phyloP scores from a whole-genome alignment of 2,888 invertebrate genomes.

The Drosophila paranaensis region DNA sequence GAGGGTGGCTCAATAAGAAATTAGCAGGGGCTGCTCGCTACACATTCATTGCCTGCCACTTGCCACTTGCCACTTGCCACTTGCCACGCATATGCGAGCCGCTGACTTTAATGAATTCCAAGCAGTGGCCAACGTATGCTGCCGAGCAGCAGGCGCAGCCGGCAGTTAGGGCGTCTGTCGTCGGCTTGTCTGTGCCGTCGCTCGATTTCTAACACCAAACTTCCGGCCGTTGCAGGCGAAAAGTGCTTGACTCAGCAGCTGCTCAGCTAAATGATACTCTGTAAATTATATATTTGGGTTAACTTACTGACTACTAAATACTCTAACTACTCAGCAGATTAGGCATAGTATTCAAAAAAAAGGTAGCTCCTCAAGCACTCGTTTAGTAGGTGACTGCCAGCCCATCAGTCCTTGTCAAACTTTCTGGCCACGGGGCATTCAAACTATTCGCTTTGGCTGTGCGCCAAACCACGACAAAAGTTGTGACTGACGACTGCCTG shows the following conservation, averaged over 20 bases:
- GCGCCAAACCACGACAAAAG: conserved; percentile 78
- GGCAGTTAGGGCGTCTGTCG: conserved; percentile 44
- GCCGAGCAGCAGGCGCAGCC: conserved; percentile 7
- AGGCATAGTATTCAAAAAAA: not conserved
- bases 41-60: conserved; percentile 43
- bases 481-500: conserved; percentile 78
- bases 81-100: conserved; percentile 46
- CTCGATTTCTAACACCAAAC: conserved; percentile 79
- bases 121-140: conserved; percentile 33
- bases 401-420: conserved; percentile 25
- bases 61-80: conserved; percentile 26
- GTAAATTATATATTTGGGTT: no score
- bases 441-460: conserved; percentile 67
- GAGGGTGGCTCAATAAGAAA: conserved; percentile 32
- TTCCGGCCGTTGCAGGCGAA: conserved; percentile 49
- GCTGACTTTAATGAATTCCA: conserved; percentile 53
- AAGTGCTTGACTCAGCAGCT: not conserved
- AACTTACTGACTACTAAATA: no score
- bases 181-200: conserved; percentile 50
- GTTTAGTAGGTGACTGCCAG: conserved; percentile 10
- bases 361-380: not conserved
- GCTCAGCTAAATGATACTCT: conserved; percentile 19
- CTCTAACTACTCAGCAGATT: not conserved
- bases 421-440: conserved; percentile 29
- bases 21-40: conserved; percentile 35